Evolutionary conservation across 1,140 invertebrate genomes (phyloP).

Genomic region (Bradysia coprophila): DNA sequence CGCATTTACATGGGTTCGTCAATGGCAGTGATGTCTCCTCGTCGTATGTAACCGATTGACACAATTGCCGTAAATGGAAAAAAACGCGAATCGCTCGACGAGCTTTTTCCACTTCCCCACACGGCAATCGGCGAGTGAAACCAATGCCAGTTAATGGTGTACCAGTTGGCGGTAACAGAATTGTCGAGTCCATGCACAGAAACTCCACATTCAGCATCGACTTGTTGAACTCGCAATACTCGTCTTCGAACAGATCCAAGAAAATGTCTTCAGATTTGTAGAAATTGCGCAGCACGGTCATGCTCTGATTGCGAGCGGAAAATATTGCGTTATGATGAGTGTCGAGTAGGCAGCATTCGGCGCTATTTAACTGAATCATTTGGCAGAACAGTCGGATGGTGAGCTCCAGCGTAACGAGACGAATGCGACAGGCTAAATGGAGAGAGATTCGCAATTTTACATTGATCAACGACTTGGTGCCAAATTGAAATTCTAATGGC

Average conservation of each 20-base stretch:
- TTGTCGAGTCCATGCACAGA: conserved; percentile 90
- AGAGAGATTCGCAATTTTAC: conserved; percentile 3
- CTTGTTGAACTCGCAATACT: conserved; percentile 80
- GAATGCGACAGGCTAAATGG: conserved; percentile 48
- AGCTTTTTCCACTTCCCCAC: conserved; percentile 90
- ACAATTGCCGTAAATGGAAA: conserved; percentile 75
- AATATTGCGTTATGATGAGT: conserved; percentile 28
- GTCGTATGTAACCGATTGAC: conserved; percentile 62
- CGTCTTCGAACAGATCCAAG: conserved; percentile 97
- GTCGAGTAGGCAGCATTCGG: conserved; percentile 27
- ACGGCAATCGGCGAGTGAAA: conserved; percentile 86
- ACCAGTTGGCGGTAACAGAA: conserved; percentile 87
- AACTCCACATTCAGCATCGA: conserved; percentile 79
- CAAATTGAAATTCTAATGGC: no score
- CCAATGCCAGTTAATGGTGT: conserved; percentile 92
- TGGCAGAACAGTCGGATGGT: conserved; percentile 55
- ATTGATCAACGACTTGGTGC: no score
- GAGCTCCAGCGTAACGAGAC: conserved; percentile 83
- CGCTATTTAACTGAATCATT: conserved; percentile 27
- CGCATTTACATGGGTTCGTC: conserved; percentile 74
- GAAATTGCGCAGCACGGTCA: conserved; percentile 72
- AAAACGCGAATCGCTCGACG: conserved; percentile 86
- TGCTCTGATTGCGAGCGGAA: conserved; percentile 67
- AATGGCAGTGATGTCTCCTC: conserved; percentile 75
- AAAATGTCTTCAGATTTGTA: conserved; percentile 98